Evolutionary conservation across 92 coral and sea anemone species (phyloP).

Genomic region (Parazoanthus darwini): DNA sequence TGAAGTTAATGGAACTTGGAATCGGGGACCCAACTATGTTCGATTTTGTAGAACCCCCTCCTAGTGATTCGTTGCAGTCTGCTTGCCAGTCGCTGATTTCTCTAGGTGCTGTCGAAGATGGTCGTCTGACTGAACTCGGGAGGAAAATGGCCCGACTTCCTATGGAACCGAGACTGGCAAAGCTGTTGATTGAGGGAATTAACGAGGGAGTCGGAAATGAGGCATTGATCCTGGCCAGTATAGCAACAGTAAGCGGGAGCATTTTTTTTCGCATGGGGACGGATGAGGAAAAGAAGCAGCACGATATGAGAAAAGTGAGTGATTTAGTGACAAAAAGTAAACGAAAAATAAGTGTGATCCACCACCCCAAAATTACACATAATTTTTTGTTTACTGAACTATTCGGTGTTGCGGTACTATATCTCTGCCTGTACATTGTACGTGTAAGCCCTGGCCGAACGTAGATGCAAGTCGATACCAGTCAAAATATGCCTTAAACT

Average conservation of each 20-base stretch:
- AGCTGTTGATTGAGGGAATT: slow-evolving; percentile 80
- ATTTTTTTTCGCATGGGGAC: slow-evolving; percentile 94
- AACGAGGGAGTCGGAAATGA: slow-evolving; percentile 77
- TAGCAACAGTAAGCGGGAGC: slow-evolving; percentile 80
- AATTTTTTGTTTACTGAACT: not conserved
- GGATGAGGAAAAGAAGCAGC: slow-evolving; percentile 80
- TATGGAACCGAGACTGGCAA: slow-evolving; percentile 86
- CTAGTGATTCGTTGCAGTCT: slow-evolving; percentile 63
- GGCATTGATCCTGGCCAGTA: slow-evolving; percentile 69
- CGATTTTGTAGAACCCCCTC: slow-evolving; percentile 92
- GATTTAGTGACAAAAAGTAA: not conserved
- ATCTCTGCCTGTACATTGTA: no score
- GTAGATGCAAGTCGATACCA: no score
- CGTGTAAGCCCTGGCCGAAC: no score
- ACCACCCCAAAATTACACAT: no score
- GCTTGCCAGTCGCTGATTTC: slow-evolving; percentile 62
- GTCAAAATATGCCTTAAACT: no score
- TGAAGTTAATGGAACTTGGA: slow-evolving; percentile 90
- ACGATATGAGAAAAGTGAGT: slow-evolving; percentile 69
- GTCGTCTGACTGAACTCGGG: slow-evolving; percentile 75
- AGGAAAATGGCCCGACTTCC: slow-evolving; percentile 83
- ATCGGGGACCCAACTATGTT: slow-evolving; percentile 71
- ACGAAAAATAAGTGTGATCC: no score
- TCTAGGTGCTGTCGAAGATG: slow-evolving; percentile 80
- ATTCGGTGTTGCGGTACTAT: no score